Evolutionary conservation across 64 coral and sea anemone genomes (phyloP).

Genomic region (Montipora capricornis): DNA sequence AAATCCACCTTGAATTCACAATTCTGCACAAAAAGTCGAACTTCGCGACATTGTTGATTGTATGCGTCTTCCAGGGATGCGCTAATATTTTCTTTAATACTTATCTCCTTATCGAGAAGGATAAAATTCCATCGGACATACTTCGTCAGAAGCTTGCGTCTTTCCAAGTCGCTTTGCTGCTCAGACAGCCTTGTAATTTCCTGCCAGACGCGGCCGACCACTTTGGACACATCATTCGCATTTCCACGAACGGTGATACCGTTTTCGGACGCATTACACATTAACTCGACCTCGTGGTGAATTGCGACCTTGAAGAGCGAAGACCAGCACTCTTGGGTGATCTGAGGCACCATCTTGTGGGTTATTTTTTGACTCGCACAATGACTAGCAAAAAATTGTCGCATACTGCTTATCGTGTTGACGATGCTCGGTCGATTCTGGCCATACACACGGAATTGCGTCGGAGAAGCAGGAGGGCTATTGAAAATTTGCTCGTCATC

Average conservation of each 20-base stretch:
- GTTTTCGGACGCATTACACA: not conserved
- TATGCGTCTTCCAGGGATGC: not conserved
- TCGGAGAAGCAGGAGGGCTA: not conserved
- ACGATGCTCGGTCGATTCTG: not conserved
- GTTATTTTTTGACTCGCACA: not conserved
- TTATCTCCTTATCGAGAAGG: conserved; percentile 8
- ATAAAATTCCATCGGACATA: conserved; percentile 25
- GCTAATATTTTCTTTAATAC: conserved; percentile 1
- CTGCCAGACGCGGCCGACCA: not conserved
- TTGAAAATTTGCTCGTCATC: not conserved
- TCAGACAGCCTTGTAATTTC: not conserved
- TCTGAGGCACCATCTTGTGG: not conserved
- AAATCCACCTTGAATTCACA: conserved; percentile 1
- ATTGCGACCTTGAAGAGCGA: not conserved
- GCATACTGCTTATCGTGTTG: not conserved
- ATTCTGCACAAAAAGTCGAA: not conserved
- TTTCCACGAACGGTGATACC: not conserved
- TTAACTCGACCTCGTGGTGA: not conserved
- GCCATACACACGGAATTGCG: conserved; percentile 28
- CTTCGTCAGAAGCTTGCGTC: conserved; percentile 9
- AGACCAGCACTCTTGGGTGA: not conserved
- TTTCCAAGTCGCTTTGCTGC: not conserved
- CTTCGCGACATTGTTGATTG: not conserved
- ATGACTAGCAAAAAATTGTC: not conserved
- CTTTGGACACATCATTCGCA: not conserved